A percentile compares a stretch with the other conserved stretches of the same genome.
These are phyloP conservation scores for Babylonia areolata DNA, from an alignment of 1,140 invertebrate genomes.

Conservation along the genomic window DNA sequence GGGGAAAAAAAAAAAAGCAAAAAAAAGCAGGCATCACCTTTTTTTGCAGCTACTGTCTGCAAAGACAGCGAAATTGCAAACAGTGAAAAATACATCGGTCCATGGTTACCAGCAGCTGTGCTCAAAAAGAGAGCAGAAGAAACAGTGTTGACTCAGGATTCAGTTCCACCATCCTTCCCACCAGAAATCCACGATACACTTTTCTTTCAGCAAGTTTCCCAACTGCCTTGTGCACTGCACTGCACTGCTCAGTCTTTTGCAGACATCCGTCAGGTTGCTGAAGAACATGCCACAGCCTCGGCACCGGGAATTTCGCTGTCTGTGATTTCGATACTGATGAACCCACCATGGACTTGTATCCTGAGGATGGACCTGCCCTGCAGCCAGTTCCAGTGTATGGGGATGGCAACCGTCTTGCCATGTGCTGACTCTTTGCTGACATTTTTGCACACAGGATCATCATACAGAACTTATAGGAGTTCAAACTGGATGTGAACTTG, in stretches of 20 bases:
- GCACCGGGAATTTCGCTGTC: too few relatives aligned
- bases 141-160: neutral
- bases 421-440: neutral
- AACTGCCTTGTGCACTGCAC: too few relatives aligned
- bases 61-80: neutral
- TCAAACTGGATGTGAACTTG: neutral
- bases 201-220: too few relatives aligned
- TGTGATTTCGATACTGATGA: too few relatives aligned
- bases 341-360: neutral
- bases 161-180: too few relatives aligned
- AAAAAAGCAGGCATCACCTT: neutral
- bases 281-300: too few relatives aligned
- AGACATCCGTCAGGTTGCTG: too few relatives aligned
- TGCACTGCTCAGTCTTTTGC: too few relatives aligned
- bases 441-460: neutral
- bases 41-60: neutral
- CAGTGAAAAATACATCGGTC: neutral
- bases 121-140: neutral
- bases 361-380: slow-evolving; percentile 1
- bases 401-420: neutral
- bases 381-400: neutral
- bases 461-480: neutral
- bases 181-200: too few relatives aligned
- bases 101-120: neutral
- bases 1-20: too few relatives aligned